Conservation (phyloP, 2,888 invertebrate genomes). For the Drosophila mulleri region DNA sequence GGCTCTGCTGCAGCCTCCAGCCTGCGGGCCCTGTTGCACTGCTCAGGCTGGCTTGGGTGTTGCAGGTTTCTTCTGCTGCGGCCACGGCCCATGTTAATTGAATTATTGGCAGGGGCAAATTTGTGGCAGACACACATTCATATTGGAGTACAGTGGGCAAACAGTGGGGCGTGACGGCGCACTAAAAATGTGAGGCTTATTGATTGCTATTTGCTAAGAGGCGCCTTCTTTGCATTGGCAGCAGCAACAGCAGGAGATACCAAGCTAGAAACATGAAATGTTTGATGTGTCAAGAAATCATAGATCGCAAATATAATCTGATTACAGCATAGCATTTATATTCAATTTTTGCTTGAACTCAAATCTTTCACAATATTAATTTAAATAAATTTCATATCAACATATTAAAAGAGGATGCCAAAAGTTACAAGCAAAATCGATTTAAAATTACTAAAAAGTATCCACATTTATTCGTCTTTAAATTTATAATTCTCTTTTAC, state of each 20-base stretch:
- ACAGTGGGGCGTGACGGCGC: constrained; percentile 40
- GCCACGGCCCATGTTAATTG: constrained; percentile 59
- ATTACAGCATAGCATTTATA: not conserved
- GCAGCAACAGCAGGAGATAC: not conserved
- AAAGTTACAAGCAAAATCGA: too few relatives aligned
- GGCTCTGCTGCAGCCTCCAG: constrained; percentile 15
- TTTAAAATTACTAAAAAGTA: too few relatives aligned
- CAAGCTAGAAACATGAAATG: not conserved
- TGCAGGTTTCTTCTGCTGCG: constrained; percentile 45
- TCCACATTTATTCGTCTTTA: not conserved
- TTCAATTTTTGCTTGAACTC: not conserved
- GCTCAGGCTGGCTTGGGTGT: constrained; percentile 47
- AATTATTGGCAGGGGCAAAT: constrained; percentile 77
- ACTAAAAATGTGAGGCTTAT: constrained; percentile 53
- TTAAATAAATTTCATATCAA: not conserved
- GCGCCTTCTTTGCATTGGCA: constrained; percentile 20
- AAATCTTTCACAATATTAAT: not conserved
- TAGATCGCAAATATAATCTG: not conserved
- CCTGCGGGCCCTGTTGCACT: constrained; percentile 27
- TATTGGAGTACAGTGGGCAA: constrained; percentile 27
- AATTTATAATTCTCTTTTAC: not conserved
- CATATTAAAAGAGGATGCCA: too few relatives aligned
- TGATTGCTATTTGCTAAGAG: constrained; percentile 70
- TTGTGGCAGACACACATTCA: constrained; percentile 66
- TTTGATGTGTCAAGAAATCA: not conserved